These are phyloP conservation scores for Drosophila nebulosa DNA, from an alignment of 1,140 invertebrate species.

Conservation along the genomic window DNA sequence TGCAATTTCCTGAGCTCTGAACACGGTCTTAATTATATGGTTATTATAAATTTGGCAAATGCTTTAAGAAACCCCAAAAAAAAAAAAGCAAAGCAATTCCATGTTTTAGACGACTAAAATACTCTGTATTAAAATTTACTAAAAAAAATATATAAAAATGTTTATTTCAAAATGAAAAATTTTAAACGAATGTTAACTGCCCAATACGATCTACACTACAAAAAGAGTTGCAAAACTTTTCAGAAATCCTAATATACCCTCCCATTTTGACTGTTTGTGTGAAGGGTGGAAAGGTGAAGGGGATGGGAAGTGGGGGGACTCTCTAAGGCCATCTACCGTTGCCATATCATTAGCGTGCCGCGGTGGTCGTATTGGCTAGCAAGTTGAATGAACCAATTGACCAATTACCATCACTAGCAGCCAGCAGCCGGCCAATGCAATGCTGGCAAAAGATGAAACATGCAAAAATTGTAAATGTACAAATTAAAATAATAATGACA, in stretches of 20 bases:
- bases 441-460: not conserved
- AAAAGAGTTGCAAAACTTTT: too few species aligned
- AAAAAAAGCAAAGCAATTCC: not conserved
- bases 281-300: too few species aligned
- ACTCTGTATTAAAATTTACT: not conserved
- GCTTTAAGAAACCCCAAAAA: conserved; percentile 3
- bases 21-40: conserved; percentile 49
- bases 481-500: conserved; percentile 1
- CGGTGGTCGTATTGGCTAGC: not conserved
- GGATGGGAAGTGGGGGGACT: too few species aligned
- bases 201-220: too few species aligned
- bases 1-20: conserved; percentile 39
- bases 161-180: too few species aligned
- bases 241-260: too few species aligned
- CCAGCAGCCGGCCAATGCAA: not conserved
- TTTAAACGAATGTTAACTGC: too few species aligned
- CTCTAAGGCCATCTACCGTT: not conserved
- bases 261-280: too few species aligned
- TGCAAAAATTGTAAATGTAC: not conserved
- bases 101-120: not conserved
- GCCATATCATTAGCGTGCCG: not conserved
- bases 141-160: not conserved
- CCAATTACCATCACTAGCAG: too few species aligned
- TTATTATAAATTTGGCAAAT: conserved; percentile 65
- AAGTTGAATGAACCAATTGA: not conserved